Conservation (phyloP, 2,797 vertebrate species). For the Triplophysa yarkandensis region DNA sequence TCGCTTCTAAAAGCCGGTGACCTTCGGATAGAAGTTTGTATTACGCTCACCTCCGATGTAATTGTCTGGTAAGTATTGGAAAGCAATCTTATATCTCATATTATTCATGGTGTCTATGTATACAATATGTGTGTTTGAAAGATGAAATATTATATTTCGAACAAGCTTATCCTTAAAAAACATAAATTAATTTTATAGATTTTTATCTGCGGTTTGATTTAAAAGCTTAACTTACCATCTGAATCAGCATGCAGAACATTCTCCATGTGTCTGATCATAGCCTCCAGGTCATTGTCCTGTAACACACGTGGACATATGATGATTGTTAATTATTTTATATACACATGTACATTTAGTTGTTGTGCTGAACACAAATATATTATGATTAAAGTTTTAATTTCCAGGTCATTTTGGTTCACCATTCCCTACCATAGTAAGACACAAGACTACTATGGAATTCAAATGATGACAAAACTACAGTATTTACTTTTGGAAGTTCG, state of each 20-base stretch:
- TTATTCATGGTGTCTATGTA: background rate
- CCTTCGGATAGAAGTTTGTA: slow-evolving; percentile 26
- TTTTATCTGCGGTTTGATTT: background rate
- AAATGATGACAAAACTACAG: too few relatives aligned
- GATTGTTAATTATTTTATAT: too few relatives aligned
- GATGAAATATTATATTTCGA: background rate
- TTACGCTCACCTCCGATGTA: slow-evolving; percentile 20
- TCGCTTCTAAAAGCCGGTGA: slow-evolving; percentile 16
- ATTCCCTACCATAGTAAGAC: too few relatives aligned
- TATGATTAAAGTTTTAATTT: too few relatives aligned
- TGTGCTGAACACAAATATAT: too few relatives aligned
- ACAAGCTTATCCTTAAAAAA: background rate
- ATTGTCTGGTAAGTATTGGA: slow-evolving; percentile 31
- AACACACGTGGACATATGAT: background rate
- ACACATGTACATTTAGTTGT: too few relatives aligned
- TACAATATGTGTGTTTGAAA: background rate
- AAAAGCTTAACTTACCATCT: slow-evolving; percentile 53
- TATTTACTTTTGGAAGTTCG: background rate
- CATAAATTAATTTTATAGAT: background rate
- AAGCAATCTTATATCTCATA: slow-evolving; percentile 13
- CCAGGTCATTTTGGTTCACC: too few relatives aligned
- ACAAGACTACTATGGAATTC: too few relatives aligned
- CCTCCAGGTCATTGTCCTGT: slow-evolving; percentile 68
- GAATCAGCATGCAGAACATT: slow-evolving; percentile 60
- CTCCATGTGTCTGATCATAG: slow-evolving; percentile 69